A percentile compares a stretch with the other conserved stretches of the same genome.
These are phyloP conservation scores for Matsumurasca onukii DNA, from an alignment of 1,140 invertebrate species.

Conservation along the genomic window DNA sequence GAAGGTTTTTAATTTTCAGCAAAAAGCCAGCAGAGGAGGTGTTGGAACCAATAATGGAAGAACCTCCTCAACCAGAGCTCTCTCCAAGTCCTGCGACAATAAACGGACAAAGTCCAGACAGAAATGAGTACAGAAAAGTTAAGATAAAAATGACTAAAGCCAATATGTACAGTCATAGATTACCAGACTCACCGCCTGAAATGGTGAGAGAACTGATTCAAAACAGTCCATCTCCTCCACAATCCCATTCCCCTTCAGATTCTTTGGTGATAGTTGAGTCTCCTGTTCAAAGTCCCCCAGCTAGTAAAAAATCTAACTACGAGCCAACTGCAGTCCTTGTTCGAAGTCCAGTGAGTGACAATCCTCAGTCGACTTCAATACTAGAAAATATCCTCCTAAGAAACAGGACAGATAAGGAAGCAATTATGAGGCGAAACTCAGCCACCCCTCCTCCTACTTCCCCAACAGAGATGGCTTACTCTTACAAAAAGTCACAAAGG, in stretches of 20 bases:
- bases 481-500: slow-evolving; percentile 85
- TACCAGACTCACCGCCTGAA: slow-evolving; percentile 57
- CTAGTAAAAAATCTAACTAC: slow-evolving; percentile 32
- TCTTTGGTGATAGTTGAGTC: slow-evolving; percentile 38
- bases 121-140: slow-evolving; percentile 89
- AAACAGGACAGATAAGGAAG: slow-evolving; percentile 48
- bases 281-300: slow-evolving; percentile 30
- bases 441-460: slow-evolving; percentile 69
- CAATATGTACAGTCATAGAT: slow-evolving; percentile 73
- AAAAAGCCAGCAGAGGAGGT: slow-evolving; percentile 41
- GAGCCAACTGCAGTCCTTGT: slow-evolving; percentile 10
- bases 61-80: slow-evolving; percentile 16
- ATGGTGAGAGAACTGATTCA: slow-evolving; percentile 51
- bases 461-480: slow-evolving; percentile 84
- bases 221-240: slow-evolving; percentile 50
- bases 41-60: slow-evolving; percentile 37
- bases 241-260: slow-evolving; percentile 32
- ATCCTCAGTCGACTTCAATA: slow-evolving; percentile 52
- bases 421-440: slow-evolving; percentile 32
- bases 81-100: slow-evolving; percentile 3
- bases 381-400: slow-evolving; percentile 73
- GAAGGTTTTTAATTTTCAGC: slow-evolving; percentile 38
- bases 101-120: slow-evolving; percentile 44
- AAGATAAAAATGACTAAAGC: slow-evolving; percentile 93
- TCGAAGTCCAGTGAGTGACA: slow-evolving; percentile 22